Evolutionary conservation across 2,113 vertebrate species (phyloP), one percentile per base, ranked within the genome.

Genomic region (Menidia beryllina): DNA sequence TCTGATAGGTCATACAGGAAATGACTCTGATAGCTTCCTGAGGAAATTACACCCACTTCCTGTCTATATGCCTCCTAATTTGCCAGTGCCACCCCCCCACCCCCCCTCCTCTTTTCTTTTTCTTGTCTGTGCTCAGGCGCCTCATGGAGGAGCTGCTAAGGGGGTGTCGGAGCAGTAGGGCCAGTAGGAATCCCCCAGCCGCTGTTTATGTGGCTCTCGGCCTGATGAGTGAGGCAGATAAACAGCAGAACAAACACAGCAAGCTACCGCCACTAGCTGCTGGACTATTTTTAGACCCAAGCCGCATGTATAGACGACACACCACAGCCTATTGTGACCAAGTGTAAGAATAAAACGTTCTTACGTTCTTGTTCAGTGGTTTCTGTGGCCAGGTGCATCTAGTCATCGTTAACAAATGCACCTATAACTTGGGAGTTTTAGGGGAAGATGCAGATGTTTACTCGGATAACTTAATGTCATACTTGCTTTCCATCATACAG

Each of bases 31-130:
- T 93, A 83, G 84, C 86, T 92, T 94, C 93, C 93, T 92, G 86
- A 93, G 91, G 92, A 93, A 94, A 92, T 93, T 90, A 93, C 94
- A 88, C 91, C 93, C 89, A 90, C 88, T 94, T 93, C 92, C 92
- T 91, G 86, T 88, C 89, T 89, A 72, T 88, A 57, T 86, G 69
- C 72, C 85, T 87, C 71, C 65, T 75, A 56, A 59, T 81, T 88
- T 84, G 64, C 82, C 85, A 82, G 38, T 17, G 25, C 51, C 77
- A 53, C 57, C 62, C 50, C 64, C 71, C 0, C 21, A n/a, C n/a
- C n/a, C n/a, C n/a, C n/a, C n/a, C n/a, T n/a, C n/a, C n/a, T n/a
- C n/a, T n/a, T n/a, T n/a, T n/a, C 45, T 25, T 38, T 30, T 9
- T 8, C 17, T 54, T 43, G 72, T 79, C 56, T 83, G 58, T 84